These are phyloP conservation scores for Dipodomys ordii DNA, from an alignment of 2,113 vertebrate species.

Conservation along the genomic window DNA sequence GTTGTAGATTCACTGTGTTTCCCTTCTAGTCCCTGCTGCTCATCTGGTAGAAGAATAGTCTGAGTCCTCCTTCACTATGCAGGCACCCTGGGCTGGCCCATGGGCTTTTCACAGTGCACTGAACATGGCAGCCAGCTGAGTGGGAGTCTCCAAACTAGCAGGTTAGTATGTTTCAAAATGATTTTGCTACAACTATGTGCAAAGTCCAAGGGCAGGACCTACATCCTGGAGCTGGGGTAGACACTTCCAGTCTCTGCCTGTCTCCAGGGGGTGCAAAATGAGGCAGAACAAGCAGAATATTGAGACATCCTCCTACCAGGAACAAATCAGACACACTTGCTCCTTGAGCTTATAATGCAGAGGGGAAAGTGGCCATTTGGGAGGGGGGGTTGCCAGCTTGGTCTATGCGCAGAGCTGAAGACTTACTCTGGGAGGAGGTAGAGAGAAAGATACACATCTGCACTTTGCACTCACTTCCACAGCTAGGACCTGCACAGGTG, in stretches of 20 bases:
- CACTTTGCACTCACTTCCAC: neutral
- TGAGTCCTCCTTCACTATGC: neutral
- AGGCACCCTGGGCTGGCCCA: neutral
- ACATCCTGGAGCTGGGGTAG: neutral
- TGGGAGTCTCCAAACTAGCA: neutral
- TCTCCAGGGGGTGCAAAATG: neutral
- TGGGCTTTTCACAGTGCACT: neutral
- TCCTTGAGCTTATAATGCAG: neutral
- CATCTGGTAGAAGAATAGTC: neutral
- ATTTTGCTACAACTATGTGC: neutral
- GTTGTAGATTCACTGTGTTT: too few species aligned
- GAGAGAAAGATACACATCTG: neutral
- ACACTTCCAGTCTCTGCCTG: neutral
- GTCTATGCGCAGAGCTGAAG: neutral
- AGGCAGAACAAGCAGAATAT: neutral
- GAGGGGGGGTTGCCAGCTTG: neutral
- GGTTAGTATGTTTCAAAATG: too few species aligned
- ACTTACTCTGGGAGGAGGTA: neutral
- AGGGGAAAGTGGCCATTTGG: too few species aligned
- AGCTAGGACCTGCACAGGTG: neutral
- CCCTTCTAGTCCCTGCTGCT: neutral
- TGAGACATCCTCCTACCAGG: neutral
- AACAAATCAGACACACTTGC: neutral
- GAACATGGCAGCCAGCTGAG: neutral
- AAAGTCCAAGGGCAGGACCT: neutral